Conservation (phyloP, 1,140 invertebrate species). For the Elymnias hypermnestra region DNA sequence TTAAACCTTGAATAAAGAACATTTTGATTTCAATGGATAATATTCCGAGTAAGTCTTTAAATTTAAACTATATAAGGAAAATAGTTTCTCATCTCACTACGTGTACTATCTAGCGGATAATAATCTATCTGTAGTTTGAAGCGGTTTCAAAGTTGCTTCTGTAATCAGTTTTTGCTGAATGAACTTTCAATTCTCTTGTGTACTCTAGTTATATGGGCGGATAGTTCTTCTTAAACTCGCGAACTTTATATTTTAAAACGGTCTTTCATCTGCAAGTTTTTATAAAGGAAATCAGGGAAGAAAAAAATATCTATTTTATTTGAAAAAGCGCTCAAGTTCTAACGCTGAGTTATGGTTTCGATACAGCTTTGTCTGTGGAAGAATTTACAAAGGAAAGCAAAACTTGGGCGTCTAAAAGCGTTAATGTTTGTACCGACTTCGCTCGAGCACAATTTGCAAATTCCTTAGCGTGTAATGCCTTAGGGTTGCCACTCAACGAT, state of each 20-base stretch:
- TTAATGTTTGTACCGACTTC: conserved; percentile 9
- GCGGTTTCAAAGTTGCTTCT: conserved; percentile 14
- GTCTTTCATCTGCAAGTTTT: conserved; percentile 23
- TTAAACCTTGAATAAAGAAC: too few species aligned
- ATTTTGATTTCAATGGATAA: too few species aligned
- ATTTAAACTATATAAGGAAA: too few species aligned
- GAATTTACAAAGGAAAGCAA: conserved; percentile 16
- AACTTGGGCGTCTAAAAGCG: conserved; percentile 10
- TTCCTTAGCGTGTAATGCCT: conserved; percentile 25
- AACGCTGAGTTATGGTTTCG: conserved; percentile 18
- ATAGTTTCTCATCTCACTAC: too few species aligned
- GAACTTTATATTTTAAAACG: conserved; percentile 25
- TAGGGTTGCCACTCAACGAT: not conserved
- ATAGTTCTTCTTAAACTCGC: conserved; percentile 22
- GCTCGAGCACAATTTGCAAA: conserved; percentile 16
- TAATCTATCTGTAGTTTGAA: not conserved
- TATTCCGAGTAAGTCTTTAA: too few species aligned
- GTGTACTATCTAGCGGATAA: too few species aligned
- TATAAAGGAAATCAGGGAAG: conserved; percentile 19
- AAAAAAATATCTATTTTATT: conserved; percentile 19
- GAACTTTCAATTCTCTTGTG: conserved; percentile 23
- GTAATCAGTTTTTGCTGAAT: conserved; percentile 24
- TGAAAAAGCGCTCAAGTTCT: conserved; percentile 23
- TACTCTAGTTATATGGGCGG: conserved; percentile 23
- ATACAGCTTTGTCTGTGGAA: conserved; percentile 8